A percentile compares a stretch with the other conserved stretches of the same genome.
These are phyloP conservation scores for Pampusana beccarii DNA, from an alignment of 2,113 vertebrate species.

Conservation along the genomic window DNA sequence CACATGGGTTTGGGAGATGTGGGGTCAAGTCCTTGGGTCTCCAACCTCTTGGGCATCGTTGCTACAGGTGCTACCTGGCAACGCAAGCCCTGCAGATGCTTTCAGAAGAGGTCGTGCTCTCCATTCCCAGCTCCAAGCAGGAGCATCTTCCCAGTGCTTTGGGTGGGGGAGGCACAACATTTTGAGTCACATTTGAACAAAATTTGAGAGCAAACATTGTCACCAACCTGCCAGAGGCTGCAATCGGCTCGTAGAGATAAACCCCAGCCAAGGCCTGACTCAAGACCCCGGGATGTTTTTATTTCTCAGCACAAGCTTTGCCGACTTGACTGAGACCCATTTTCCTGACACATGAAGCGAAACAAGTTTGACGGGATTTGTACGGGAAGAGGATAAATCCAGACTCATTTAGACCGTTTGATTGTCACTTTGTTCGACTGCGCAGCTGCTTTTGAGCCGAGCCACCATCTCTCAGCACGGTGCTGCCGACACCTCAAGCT, in stretches of 20 bases:
- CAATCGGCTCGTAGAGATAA: fast-evolving
- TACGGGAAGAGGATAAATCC: not conserved
- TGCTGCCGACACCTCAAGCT: conserved; percentile 5
- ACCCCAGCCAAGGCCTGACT: fast-evolving
- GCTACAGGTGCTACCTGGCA: fast-evolving
- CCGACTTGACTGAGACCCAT: not conserved
- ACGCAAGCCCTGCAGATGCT: not conserved
- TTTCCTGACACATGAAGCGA: not conserved
- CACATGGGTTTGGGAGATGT: fast-evolving
- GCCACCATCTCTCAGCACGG: not conserved
- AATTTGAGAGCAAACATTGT: fast-evolving
- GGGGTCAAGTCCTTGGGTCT: not conserved
- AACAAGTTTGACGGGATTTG: conserved; percentile 22
- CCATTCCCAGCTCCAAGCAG: not conserved
- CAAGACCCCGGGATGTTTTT: not conserved
- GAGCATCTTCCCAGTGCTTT: not conserved
- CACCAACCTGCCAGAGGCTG: not conserved
- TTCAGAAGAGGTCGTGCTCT: not conserved
- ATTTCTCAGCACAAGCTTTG: not conserved
- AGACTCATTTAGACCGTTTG: conserved; percentile 31
- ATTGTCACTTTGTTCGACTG: conserved; percentile 25
- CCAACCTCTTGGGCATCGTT: not conserved
- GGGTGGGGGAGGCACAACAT: fast-evolving
- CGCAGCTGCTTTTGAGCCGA: conserved; percentile 8
- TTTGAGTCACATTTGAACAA: not conserved